A percentile compares a stretch with the other conserved stretches of the same genome.
Conservation (phyloP, 2,888 invertebrate genomes). For the Belgica antarctica region DNA sequence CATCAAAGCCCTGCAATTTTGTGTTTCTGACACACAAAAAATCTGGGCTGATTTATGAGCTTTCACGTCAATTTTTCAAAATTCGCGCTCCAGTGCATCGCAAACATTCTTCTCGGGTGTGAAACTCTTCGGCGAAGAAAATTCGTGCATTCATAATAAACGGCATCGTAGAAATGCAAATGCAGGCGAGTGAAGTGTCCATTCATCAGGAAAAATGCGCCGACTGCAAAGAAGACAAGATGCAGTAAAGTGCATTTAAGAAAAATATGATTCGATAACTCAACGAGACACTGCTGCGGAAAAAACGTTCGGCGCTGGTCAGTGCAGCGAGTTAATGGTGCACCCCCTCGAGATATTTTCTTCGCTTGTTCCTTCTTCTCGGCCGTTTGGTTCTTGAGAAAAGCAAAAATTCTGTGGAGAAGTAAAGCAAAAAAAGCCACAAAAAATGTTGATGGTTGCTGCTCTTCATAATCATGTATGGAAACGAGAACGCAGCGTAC, state of each 20-base stretch:
- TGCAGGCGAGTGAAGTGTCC: constrained; percentile 21
- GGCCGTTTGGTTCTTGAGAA: not conserved
- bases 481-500: not conserved
- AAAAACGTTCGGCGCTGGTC: not conserved
- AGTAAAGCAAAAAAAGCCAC: constrained; percentile 31
- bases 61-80: not conserved
- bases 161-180: not conserved
- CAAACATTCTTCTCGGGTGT: not conserved
- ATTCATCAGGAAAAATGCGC: constrained; percentile 14
- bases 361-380: not conserved
- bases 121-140: not conserved
- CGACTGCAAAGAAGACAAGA: not conserved
- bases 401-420: not conserved
- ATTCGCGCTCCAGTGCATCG: constrained; percentile 19
- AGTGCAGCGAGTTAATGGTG: constrained; percentile 39
- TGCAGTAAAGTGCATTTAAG: constrained; percentile 25
- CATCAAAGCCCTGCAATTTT: not conserved
- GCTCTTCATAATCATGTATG: constrained; percentile 27
- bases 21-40: not conserved
- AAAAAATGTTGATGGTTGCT: constrained; percentile 19
- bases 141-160: not conserved
- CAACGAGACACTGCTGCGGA: constrained; percentile 40
- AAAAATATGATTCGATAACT: constrained; percentile 42
- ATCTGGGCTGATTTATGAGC: constrained; percentile 16
- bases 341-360: constrained; percentile 39